Evolutionary conservation across 2,797 vertebrate genomes (phyloP).

Genomic region (Syngnathus acus): DNA sequence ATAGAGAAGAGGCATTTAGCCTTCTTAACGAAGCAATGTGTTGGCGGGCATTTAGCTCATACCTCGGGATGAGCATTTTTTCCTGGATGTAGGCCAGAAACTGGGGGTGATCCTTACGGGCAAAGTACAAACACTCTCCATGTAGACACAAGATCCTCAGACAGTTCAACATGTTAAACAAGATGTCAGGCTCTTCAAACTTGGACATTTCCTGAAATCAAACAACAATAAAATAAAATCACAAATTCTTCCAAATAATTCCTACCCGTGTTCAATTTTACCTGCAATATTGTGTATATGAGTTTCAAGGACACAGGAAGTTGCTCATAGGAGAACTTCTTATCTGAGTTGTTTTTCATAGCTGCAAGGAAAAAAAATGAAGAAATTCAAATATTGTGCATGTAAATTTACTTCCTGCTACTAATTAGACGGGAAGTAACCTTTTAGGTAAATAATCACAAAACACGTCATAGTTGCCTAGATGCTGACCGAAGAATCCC

Average conservation of each 20-base stretch:
- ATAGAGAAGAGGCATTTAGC: not conserved
- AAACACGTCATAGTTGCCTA: not conserved
- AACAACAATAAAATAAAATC: not conserved
- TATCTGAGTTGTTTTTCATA: constrained; percentile 88
- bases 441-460: not conserved
- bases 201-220: constrained; percentile 87
- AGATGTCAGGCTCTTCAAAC: constrained; percentile 97
- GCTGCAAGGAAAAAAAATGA: constrained; percentile 53
- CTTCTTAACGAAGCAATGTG: not conserved
- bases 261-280: constrained; percentile 40
- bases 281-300: constrained; percentile 97
- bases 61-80: constrained; percentile 96
- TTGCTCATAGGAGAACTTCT: constrained; percentile 91
- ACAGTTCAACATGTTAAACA: constrained; percentile 98
- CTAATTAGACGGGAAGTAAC: not conserved
- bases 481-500: not conserved
- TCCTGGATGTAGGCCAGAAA: constrained; percentile 94
- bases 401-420: not conserved
- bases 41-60: constrained; percentile 3
- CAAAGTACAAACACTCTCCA: constrained; percentile 89
- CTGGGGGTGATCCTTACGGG: constrained; percentile 87
- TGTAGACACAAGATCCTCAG: constrained; percentile 94
- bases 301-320: constrained; percentile 92
- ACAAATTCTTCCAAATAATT: not conserved
- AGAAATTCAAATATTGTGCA: not conserved